Percentiles rank a stretch among this genome's conserved stretches.
Conservation (phyloP, 2,888 invertebrate genomes). For the Trichogramma dendrolimi region DNA sequence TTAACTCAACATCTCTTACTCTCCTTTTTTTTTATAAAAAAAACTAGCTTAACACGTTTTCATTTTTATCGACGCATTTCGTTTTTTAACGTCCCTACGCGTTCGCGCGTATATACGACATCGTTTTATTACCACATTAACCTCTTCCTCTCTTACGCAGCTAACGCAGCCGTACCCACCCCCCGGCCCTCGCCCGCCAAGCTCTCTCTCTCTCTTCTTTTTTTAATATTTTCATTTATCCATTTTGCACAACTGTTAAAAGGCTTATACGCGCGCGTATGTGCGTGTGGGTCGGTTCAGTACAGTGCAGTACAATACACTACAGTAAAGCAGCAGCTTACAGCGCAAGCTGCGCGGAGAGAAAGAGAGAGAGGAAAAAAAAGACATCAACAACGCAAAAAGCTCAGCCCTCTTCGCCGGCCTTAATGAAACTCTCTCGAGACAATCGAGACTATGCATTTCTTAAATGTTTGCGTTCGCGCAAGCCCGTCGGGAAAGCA, state of each 20-base stretch:
- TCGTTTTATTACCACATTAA: conserved; percentile 5
- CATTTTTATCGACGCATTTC: conserved; percentile 9
- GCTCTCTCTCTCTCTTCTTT: neutral
- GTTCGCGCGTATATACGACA: neutral
- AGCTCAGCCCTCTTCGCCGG: conserved; percentile 12
- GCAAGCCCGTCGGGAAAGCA: too few relatives aligned
- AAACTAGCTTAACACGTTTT: conserved; percentile 13
- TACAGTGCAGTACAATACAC: too few relatives aligned
- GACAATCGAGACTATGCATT: too few relatives aligned
- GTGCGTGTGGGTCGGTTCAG: too few relatives aligned
- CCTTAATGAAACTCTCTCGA: conserved; percentile 24
- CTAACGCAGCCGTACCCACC: neutral
- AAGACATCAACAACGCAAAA: conserved; percentile 12
- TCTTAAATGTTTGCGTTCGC: too few relatives aligned
- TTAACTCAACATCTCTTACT: neutral
- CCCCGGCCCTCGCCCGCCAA: neutral
- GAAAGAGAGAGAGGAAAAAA: neutral
- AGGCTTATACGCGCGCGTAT: neutral
- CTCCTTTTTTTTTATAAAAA: conserved; percentile 11
- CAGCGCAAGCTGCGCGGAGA: conserved; percentile 18
- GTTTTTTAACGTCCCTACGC: conserved; percentile 1
- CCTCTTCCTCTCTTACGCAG: too few relatives aligned
- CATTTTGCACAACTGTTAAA: conserved; percentile 14
- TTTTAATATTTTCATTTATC: conserved; percentile 24
- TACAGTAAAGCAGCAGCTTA: too few relatives aligned